Evolutionary conservation across 1,140 invertebrate genomes (phyloP).

Genomic region (Liolophura sinensis): DNA sequence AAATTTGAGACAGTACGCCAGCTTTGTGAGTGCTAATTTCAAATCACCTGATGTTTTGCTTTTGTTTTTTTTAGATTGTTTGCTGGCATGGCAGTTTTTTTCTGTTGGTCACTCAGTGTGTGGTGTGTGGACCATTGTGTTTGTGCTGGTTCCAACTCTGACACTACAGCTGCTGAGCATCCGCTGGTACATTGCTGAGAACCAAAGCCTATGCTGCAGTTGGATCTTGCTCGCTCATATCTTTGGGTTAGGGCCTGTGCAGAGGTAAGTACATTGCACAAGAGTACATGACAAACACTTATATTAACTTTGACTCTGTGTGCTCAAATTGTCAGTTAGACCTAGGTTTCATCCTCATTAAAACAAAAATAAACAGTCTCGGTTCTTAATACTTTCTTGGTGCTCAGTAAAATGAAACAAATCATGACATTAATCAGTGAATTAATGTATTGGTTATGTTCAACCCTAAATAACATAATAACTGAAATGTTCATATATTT

Average conservation of each 20-base stretch:
- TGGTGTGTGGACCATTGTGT: conserved; percentile 26
- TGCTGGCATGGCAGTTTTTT: conserved; percentile 20
- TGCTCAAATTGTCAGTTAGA: no score
- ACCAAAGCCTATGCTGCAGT: conserved; percentile 8
- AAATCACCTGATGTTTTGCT: conserved; percentile 33
- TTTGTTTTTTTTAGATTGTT: neutral
- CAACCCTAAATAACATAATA: no score
- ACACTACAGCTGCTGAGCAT: conserved; percentile 40
- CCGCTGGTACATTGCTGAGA: conserved; percentile 36
- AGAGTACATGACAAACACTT: no score
- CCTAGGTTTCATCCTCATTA: no score
- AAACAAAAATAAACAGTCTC: no score
- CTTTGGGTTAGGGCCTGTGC: conserved; percentile 30
- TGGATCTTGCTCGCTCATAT: conserved; percentile 20
- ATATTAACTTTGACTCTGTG: no score
- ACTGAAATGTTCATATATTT: no score
- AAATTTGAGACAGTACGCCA: neutral
- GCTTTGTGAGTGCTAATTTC: conserved; percentile 18
- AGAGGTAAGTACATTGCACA: conserved; percentile 33
- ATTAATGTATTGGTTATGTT: no score
- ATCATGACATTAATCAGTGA: no score
- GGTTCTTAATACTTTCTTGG: no score
- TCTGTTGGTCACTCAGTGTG: conserved; percentile 25
- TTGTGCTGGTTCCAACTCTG: conserved; percentile 26
- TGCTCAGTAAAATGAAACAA: no score